Evolutionary conservation across 2,797 vertebrate species (phyloP).

Genomic region (Lagorchestes hirsutus): DNA sequence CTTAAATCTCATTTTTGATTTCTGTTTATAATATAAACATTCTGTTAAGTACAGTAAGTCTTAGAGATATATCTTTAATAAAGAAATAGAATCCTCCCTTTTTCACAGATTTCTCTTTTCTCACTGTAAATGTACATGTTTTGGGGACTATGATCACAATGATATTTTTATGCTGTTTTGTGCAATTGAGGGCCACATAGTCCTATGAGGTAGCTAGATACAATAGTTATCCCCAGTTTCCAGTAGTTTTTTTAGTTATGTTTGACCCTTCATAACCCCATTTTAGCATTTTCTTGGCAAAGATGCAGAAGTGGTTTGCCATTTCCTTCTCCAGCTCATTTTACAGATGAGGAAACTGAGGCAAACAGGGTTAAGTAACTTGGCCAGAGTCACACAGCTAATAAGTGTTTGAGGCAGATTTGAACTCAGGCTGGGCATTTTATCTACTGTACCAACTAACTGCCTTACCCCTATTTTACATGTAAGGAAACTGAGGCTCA

Average conservation of each 20-base stretch:
- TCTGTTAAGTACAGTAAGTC: background rate
- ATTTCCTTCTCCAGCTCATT: background rate
- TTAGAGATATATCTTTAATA: background rate
- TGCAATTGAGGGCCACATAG: background rate
- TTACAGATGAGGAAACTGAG: background rate
- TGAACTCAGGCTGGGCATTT: background rate
- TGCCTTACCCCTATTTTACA: background rate
- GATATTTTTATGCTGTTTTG: background rate
- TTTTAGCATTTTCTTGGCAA: background rate
- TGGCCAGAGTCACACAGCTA: background rate
- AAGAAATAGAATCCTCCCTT: background rate
- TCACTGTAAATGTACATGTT: background rate
- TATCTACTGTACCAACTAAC: background rate
- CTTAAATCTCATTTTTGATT: background rate
- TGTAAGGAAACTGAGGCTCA: background rate
- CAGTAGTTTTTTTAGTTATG: background rate
- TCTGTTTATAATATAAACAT: background rate
- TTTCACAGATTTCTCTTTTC: background rate
- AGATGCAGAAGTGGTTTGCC: background rate
- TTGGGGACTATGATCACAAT: background rate
- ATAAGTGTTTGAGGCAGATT: background rate
- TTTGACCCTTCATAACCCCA: background rate
- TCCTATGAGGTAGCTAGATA: background rate
- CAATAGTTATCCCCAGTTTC: background rate
- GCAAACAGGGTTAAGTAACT: background rate